phyloP scores from a whole-genome alignment of 92 coral and sea anemone species.

The Epizoanthus ramosus region DNA sequence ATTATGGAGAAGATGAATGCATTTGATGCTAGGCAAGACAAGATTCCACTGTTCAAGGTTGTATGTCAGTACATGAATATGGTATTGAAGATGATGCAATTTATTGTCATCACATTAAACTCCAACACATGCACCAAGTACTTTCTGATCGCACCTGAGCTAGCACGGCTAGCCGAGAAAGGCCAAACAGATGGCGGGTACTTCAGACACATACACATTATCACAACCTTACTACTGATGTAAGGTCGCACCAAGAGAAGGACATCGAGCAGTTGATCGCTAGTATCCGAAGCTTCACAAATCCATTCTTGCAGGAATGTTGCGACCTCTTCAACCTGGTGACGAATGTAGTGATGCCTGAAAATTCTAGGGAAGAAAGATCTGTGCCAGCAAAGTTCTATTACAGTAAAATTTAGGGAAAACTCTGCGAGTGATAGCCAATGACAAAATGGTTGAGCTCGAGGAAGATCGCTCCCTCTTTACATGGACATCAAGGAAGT shows the following conservation, averaged over 20 bases:
- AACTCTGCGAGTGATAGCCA: conserved; percentile 19
- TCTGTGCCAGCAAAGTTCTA: conserved; percentile 42
- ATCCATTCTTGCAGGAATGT: too few species aligned
- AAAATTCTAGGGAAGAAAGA: conserved; percentile 28
- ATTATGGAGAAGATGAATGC: background rate
- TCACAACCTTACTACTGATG: conserved; percentile 26
- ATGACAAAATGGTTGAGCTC: conserved; percentile 36
- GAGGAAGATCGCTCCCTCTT: conserved; percentile 29
- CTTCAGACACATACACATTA: background rate
- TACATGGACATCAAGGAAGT: conserved; percentile 40
- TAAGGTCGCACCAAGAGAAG: conserved; percentile 21
- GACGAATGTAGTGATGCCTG: conserved; percentile 42
- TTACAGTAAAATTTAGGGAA: conserved; percentile 23
- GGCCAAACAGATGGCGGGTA: conserved; percentile 50
- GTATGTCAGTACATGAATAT: background rate
- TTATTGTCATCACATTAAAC: conserved; percentile 61
- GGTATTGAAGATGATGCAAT: background rate
- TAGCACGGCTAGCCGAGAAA: conserved; percentile 56
- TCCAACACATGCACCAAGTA: conserved; percentile 60
- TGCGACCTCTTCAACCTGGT: conserved; percentile 19
- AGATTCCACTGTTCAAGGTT: background rate
- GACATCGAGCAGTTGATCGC: background rate
- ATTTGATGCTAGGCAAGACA: background rate
- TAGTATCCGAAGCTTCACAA: background rate
- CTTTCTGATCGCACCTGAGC: conserved; percentile 61